These are phyloP conservation scores for Drosophila sucinea DNA, from an alignment of 1,140 invertebrate species.

Conservation along the genomic window DNA sequence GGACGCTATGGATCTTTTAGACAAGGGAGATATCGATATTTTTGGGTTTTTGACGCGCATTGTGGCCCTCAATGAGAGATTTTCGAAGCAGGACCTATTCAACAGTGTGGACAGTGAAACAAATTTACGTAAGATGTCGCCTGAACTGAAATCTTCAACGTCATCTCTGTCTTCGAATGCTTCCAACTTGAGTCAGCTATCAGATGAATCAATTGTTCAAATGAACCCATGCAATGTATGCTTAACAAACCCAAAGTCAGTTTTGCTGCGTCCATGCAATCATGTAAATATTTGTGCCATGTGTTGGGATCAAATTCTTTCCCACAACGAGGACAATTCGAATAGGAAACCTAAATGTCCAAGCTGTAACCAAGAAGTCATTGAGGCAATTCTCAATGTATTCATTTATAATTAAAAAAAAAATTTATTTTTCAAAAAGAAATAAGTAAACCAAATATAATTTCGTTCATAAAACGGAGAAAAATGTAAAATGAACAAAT, in stretches of 20 bases:
- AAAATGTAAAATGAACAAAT: too few relatives aligned
- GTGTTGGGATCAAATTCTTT: too few relatives aligned
- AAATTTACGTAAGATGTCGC: not conserved
- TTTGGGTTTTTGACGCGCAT: slow-evolving; percentile 1
- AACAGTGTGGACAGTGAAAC: slow-evolving; percentile 10
- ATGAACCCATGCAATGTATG: slow-evolving; percentile 17
- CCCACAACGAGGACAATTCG: too few relatives aligned
- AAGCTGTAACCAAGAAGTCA: too few relatives aligned
- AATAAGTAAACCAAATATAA: too few relatives aligned
- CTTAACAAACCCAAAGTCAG: slow-evolving; percentile 7
- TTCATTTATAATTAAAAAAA: too few relatives aligned
- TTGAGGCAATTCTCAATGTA: too few relatives aligned
- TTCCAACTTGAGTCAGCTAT: slow-evolving; percentile 6
- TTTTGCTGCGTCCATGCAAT: slow-evolving; percentile 8
- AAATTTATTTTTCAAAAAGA: too few relatives aligned
- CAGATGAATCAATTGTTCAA: slow-evolving; percentile 5
- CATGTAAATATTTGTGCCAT: too few relatives aligned
- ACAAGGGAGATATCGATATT: slow-evolving; percentile 14
- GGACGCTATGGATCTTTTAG: slow-evolving; percentile 8
- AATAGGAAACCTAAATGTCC: too few relatives aligned
- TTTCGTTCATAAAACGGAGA: too few relatives aligned
- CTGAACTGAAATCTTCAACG: slow-evolving; percentile 3
- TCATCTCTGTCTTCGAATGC: slow-evolving; percentile 12
- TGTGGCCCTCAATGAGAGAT: slow-evolving; percentile 6
- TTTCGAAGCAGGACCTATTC: slow-evolving; percentile 7